Conservation (phyloP, 2,888 invertebrate species). For the Lymantria monacha region DNA sequence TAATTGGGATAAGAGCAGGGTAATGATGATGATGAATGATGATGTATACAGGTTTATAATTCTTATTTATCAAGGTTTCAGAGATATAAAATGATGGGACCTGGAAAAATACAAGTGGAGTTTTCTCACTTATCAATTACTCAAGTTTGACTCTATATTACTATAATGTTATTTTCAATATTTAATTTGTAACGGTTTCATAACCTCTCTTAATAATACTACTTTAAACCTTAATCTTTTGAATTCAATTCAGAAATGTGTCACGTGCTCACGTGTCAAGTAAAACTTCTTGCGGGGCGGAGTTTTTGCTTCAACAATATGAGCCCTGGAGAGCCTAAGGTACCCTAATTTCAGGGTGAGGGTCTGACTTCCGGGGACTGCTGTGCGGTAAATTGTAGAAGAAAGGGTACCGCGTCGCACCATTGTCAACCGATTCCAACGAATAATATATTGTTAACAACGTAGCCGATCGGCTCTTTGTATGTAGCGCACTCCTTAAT, state of each 20-base stretch:
- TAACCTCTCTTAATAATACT: conserved; percentile 9
- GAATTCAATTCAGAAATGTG: conserved; percentile 43
- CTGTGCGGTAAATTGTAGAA: conserved; percentile 76
- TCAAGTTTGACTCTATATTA: no score
- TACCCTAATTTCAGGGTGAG: conserved; percentile 70
- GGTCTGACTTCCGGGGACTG: conserved; percentile 72
- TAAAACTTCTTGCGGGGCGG: conserved; percentile 67
- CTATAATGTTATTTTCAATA: no score
- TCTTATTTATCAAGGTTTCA: no score
- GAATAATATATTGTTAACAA: conserved; percentile 75
- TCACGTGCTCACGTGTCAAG: conserved; percentile 67
- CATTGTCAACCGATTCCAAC: conserved; percentile 79
- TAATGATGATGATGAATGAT: no score
- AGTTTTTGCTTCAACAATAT: conserved; percentile 59
- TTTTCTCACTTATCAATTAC: no score
- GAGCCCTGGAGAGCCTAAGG: conserved; percentile 69
- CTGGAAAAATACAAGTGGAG: no score
- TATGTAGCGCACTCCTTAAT: conserved; percentile 76
- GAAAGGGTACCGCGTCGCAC: conserved; percentile 71
- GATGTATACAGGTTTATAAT: no score
- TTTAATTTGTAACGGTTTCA: conserved; percentile 17
- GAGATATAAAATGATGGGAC: no score
- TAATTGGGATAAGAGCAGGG: no score
- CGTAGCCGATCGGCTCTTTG: conserved; percentile 76
- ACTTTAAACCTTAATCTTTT: conserved; percentile 15